Percentiles rank a stretch among this genome's conserved stretches.
Evolutionary conservation across 2,113 vertebrate genomes (phyloP).

Genomic region (Pseudopipra pipra): DNA sequence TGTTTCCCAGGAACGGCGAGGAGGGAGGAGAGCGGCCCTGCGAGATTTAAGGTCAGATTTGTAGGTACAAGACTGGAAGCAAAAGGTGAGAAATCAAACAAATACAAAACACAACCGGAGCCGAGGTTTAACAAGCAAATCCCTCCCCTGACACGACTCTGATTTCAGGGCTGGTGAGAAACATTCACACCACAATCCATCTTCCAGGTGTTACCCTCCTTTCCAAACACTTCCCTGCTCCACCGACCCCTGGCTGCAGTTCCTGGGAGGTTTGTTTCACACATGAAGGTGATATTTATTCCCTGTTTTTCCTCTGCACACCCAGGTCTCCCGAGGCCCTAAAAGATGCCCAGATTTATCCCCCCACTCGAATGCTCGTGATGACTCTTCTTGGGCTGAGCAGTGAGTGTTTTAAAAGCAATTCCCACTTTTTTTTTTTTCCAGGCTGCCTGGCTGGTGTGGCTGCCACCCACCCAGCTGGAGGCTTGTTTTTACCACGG

Average conservation of each 20-base stretch:
- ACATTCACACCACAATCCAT: background rate
- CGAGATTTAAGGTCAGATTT: constrained; percentile 13
- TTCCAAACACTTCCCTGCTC: background rate
- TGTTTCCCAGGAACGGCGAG: background rate
- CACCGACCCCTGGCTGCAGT: background rate
- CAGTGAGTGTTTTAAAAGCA: constrained; percentile 10
- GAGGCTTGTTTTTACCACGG: constrained; percentile 3
- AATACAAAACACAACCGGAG: background rate
- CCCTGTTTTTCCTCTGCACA: background rate
- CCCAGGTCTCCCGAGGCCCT: background rate
- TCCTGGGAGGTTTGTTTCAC: background rate
- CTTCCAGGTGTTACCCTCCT: background rate
- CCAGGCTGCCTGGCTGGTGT: background rate
- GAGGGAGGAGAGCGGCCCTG: background rate
- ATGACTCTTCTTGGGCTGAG: background rate
- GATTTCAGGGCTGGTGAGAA: background rate
- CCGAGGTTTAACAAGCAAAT: constrained; percentile 9
- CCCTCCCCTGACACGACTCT: background rate
- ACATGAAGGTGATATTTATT: background rate
- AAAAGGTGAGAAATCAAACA: constrained; percentile 44
- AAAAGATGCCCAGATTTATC: background rate
- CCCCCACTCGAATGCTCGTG: background rate
- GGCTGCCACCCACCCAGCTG: constrained; percentile 49
- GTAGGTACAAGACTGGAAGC: constrained; percentile 15
- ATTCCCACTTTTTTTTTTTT: constrained; percentile 6